Percentiles rank a stretch among this genome's conserved stretches.
Conservation (phyloP, 1,140 invertebrate species). For the Stenopsyche tienmushanensis region DNA sequence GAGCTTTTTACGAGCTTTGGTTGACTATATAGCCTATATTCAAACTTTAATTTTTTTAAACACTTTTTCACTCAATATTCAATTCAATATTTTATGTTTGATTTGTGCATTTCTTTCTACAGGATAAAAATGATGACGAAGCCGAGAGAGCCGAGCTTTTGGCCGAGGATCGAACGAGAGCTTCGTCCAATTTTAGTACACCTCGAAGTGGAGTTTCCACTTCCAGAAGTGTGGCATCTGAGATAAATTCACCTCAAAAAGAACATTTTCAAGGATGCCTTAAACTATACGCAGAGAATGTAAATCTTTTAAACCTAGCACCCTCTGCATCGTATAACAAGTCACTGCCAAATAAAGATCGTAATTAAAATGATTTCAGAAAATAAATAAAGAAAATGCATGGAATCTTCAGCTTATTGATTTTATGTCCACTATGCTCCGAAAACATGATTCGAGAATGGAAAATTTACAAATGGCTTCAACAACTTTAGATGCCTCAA, state of each 20-base stretch:
- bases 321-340: neutral
- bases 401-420: constrained; percentile 82
- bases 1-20: no score
- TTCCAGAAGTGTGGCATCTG: constrained; percentile 39
- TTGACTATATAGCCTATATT: no score
- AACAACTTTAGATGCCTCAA: constrained; percentile 77
- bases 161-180: constrained; percentile 50
- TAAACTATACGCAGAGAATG: constrained; percentile 68
- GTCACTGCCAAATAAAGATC: neutral
- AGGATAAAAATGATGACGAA: constrained; percentile 57
- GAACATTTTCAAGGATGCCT: constrained; percentile 69
- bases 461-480: constrained; percentile 75
- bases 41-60: no score
- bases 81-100: no score
- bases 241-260: constrained; percentile 55
- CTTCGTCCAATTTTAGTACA: constrained; percentile 45
- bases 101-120: constrained; percentile 5
- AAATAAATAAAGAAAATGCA: constrained; percentile 84
- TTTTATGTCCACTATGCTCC: constrained; percentile 72
- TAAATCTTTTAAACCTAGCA: constrained; percentile 45
- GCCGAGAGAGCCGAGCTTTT: constrained; percentile 54
- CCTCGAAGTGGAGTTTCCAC: constrained; percentile 42
- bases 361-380: constrained; percentile 52
- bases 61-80: no score
- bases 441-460: constrained; percentile 64